A percentile compares a stretch with the other conserved stretches of the same genome.
Evolutionary conservation across 2,113 vertebrate species (phyloP).

Genomic region (Axis porcinus): DNA sequence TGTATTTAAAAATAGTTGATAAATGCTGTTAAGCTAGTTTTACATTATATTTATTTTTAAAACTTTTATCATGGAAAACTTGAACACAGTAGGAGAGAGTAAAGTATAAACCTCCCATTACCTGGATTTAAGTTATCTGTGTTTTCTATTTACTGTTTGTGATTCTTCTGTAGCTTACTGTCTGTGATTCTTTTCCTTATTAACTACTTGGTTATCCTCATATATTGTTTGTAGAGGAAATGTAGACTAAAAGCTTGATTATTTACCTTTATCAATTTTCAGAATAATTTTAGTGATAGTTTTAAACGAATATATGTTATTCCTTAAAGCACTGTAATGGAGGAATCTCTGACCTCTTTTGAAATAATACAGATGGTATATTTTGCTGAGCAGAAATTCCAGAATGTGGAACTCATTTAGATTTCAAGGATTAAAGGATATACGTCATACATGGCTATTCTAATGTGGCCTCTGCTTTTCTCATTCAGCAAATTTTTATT

Average conservation of each 20-base stretch:
- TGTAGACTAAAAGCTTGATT: not conserved
- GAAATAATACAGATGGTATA: not conserved
- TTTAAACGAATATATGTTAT: not conserved
- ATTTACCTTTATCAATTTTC: slow-evolving; percentile 12
- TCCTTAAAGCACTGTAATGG: not conserved
- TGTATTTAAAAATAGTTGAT: not conserved
- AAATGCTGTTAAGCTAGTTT: not conserved
- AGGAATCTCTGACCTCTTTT: not conserved
- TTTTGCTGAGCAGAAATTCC: slow-evolving; percentile 3
- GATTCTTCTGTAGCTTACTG: not conserved
- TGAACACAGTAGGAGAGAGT: not conserved
- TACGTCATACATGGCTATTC: not conserved
- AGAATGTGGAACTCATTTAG: not conserved
- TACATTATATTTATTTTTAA: slow-evolving; percentile 27
- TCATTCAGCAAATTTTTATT: not conserved
- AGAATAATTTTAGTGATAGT: slow-evolving; percentile 18
- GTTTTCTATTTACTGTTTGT: slow-evolving; percentile 12
- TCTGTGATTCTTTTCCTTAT: slow-evolving; percentile 16
- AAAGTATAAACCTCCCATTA: not conserved
- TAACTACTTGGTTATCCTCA: not conserved
- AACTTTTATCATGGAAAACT: not conserved
- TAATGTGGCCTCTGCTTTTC: not conserved
- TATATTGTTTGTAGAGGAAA: not conserved
- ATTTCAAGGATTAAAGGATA: not conserved
- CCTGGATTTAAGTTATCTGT: not conserved